Evolutionary conservation across 2,888 invertebrate genomes (phyloP), one percentile per base, ranked within the genome.

Genomic region (Athetis lepigone): DNA sequence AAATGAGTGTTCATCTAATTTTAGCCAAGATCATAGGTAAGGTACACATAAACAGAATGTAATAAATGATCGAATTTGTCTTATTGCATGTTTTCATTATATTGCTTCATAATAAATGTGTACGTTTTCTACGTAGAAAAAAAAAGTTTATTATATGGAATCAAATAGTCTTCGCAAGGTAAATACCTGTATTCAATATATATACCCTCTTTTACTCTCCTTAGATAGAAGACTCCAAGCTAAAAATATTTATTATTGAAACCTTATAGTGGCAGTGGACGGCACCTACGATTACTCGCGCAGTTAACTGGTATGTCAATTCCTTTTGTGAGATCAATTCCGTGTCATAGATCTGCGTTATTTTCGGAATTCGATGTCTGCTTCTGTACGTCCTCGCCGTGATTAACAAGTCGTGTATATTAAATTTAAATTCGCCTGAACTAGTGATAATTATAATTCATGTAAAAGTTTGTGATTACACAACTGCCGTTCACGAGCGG

Each of bases 191-290:
- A 47, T 43, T 43, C 11, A n/a, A n/a, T n/a, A n/a, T 54, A 33
- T 37, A 33, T 33, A 16, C 49, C n/a, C 9, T 16, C 8, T 25
- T 40, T 54, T 46, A 45, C 19, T 43, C 16, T 58, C 46, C 47
- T 45, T 65, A 58, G 50, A 63, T 57, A 75, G 72, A 72, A 72
- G 67, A 76, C 75, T 75, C 63, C 70, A 72, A 70, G 59, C 54
- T 76, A 69, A 64, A 51, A 42, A 8, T 70, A 64, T 33, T 46
- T 64, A 67, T 63, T 46, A 47, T 52, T 59, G 71, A 61, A 76
- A 70, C 63, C 66, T 71, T 64, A 69, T 42, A 59, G 75, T 78
- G 78, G 83, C 81, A 77, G 76, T 83, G 83, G 82, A 84, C 79
- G 82, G 82, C 74, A 79, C 60, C 51, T 70, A 70, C 60, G 76